phyloP scores from a whole-genome alignment of 1,140 invertebrate species.

The Wasmannia auropunctata region DNA sequence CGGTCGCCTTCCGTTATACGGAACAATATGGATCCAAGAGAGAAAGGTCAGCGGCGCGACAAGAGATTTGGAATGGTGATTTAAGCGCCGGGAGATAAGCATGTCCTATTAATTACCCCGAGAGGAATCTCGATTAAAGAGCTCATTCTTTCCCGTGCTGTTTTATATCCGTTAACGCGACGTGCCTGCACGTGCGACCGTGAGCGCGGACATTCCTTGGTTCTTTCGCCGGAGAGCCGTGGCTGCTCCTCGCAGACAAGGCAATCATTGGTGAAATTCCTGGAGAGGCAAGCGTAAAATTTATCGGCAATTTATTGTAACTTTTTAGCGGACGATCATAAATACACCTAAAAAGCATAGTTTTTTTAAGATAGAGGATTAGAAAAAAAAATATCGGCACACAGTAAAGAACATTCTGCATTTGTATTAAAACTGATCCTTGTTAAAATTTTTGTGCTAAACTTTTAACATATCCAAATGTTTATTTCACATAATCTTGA shows the following conservation, averaged over 20 bases:
- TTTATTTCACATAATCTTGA: too few species aligned
- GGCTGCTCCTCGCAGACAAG: background rate
- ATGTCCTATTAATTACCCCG: conserved; percentile 74
- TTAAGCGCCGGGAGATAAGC: conserved; percentile 50
- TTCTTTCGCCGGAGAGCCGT: background rate
- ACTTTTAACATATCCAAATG: too few species aligned
- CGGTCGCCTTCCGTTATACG: background rate
- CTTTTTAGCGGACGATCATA: background rate
- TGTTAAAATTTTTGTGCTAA: too few species aligned
- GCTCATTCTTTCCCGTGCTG: conserved; percentile 60
- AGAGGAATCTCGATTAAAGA: conserved; percentile 67
- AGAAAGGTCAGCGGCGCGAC: background rate
- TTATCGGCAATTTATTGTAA: conserved; percentile 16
- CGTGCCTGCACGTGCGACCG: conserved; percentile 12
- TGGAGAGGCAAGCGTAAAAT: background rate
- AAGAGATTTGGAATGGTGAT: conserved; percentile 28
- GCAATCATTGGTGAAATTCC: conserved; percentile 33
- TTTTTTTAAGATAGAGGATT: background rate
- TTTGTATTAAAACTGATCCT: too few species aligned
- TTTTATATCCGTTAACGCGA: conserved; percentile 49
- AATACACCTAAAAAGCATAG: background rate
- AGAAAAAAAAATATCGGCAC: too few species aligned
- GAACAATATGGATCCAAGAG: conserved; percentile 34
- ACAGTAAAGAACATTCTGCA: too few species aligned
- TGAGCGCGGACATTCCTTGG: background rate